Evolutionary conservation across 2,888 invertebrate genomes (phyloP).

Genomic region (Hypolimnas misippus): DNA sequence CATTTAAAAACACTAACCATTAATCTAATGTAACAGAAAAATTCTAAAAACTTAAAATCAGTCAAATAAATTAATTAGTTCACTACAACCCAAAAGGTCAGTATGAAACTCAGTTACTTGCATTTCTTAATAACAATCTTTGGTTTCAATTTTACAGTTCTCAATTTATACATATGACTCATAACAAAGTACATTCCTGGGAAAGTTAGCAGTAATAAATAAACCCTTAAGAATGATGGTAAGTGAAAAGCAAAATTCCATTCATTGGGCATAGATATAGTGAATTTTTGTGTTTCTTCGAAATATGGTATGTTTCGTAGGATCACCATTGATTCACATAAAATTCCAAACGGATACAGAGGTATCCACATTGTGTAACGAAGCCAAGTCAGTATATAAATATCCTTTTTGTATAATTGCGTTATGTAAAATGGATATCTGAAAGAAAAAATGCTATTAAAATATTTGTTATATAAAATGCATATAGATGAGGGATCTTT

Average conservation of each 20-base stretch:
- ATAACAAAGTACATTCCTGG: conserved; percentile 91
- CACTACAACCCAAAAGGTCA: too few species aligned
- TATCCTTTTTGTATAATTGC: conserved; percentile 89
- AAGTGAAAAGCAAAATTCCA: conserved; percentile 95
- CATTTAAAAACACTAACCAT: too few species aligned
- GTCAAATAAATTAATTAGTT: too few species aligned
- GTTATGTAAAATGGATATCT: conserved; percentile 97
- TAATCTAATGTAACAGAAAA: too few species aligned
- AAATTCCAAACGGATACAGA: conserved; percentile 94
- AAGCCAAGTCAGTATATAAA: conserved; percentile 93
- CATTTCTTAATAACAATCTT: conserved; percentile 74
- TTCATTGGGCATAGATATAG: conserved; percentile 90
- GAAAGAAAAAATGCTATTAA: conserved; percentile 24
- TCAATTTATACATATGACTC: conserved; percentile 91
- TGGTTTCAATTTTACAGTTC: conserved; percentile 86
- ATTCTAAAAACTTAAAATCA: too few species aligned
- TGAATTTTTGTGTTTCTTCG: conserved; percentile 91
- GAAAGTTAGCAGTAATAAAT: conserved; percentile 89
- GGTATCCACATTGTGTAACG: conserved; percentile 97
- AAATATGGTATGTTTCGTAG: conserved; percentile 94
- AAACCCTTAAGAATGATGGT: conserved; percentile 90
- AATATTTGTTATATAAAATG: too few species aligned
- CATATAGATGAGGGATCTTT: too few species aligned
- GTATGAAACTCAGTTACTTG: conserved; percentile 53
- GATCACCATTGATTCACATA: conserved; percentile 93